A percentile compares a stretch with the other conserved stretches of the same genome.
Conservation (phyloP, 2,113 vertebrate genomes). For the Cisticola juncidis region DNA sequence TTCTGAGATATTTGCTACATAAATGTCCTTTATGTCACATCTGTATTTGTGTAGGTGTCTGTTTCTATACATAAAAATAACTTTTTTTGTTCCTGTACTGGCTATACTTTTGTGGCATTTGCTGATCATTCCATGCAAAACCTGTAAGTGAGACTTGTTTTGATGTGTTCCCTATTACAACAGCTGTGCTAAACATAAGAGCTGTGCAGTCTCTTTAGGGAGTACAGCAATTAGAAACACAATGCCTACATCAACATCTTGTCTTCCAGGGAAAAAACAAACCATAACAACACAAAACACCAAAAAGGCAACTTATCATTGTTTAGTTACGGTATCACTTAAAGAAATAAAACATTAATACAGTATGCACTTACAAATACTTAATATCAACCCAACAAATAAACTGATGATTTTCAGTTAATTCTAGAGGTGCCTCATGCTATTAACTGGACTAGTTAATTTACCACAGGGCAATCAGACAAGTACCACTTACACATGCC, state of each 20-base stretch:
- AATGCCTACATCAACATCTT: not conserved
- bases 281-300: not conserved
- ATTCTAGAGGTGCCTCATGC: not conserved
- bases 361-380: not conserved
- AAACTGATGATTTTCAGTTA: constrained; percentile 17
- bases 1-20: not conserved
- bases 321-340: not conserved
- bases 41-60: not conserved
- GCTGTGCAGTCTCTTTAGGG: not conserved
- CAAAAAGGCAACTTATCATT: not conserved
- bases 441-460: not conserved
- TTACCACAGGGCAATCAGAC: not conserved
- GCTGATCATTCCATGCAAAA: not conserved
- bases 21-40: not conserved
- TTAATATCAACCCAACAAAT: not conserved
- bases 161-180: not conserved
- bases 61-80: not conserved
- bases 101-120: not conserved
- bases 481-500: not conserved
- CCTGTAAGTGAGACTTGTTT: not conserved
- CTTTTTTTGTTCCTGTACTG: not conserved
- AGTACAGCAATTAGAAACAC: not conserved
- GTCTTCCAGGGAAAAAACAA: not conserved
- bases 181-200: not conserved
- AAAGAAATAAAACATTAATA: not conserved